A percentile compares a stretch with the other conserved stretches of the same genome.
These are phyloP conservation scores for Neolamprologus hecqui DNA, from an alignment of 2,113 vertebrate genomes.

Conservation along the genomic window DNA sequence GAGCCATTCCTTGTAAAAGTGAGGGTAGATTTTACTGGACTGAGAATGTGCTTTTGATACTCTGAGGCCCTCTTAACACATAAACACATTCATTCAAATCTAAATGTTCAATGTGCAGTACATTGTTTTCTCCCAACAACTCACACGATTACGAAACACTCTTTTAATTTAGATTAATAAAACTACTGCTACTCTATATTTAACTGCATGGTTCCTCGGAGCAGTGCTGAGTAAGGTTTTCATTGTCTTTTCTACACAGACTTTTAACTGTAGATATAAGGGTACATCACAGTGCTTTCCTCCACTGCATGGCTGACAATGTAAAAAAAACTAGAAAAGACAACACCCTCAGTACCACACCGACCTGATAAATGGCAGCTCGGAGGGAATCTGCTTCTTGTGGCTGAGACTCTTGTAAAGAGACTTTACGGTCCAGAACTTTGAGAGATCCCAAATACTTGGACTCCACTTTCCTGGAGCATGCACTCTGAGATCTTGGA, in stretches of 20 bases:
- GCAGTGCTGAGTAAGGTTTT: neutral
- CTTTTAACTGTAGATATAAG: neutral
- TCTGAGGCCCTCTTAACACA: neutral
- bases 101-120: neutral
- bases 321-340: neutral
- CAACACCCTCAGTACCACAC: neutral
- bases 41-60: neutral
- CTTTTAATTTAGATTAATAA: neutral
- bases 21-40: neutral
- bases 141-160: neutral
- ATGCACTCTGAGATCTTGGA: slow-evolving; percentile 24
- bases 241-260: neutral
- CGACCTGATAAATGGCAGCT: slow-evolving; percentile 89
- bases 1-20: slow-evolving; percentile 80
- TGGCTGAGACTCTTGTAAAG: slow-evolving; percentile 61
- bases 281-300: neutral
- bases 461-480: slow-evolving; percentile 62
- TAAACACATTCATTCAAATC: neutral
- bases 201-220: neutral
- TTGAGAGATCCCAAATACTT: slow-evolving; percentile 82
- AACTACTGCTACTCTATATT: neutral
- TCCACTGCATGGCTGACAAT: neutral
- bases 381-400: slow-evolving; percentile 76
- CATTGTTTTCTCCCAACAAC: neutral
- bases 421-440: slow-evolving; percentile 74